Base-by-base conservation (phyloP, 2,888 invertebrate species). In the Thumatha senex region DNA sequence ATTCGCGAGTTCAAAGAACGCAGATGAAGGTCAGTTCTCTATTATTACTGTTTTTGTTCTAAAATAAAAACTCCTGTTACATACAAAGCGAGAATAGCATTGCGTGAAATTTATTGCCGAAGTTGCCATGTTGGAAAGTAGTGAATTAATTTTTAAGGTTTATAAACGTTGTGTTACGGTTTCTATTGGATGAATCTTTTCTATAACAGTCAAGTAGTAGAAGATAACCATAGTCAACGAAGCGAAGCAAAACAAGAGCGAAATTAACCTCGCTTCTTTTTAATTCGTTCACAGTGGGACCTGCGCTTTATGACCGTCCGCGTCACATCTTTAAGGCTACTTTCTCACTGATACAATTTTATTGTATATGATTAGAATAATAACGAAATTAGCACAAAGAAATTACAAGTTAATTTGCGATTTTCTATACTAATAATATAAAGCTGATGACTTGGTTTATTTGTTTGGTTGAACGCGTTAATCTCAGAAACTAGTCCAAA, bases 1-100 rank as follows among this genome's bases (percentile, higher is more conserved):
- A 62, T 55, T 57, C 54, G 48, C 57, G 74, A 65, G 89, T 87
- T 86, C 87, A 88, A 86, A 76, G 86, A 86, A 84, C 86, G 74
- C 74, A 65, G 55, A 62, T 67, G 79, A 84, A 86, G 86, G 86
- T 81, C 84, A 84, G 73, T 72, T 60, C 59, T 65, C 76, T 74
- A 80, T 84, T 82, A 83, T 76, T 69, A 75, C 73, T 74, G 79
- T 39, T 83, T 83, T 82, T 79, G 73, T 74, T 59, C 55, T 56
- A 64, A 72, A 67, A 72, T 67, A 77, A 85, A 84, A 82, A 76
- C 60, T 66, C 60, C 63, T 60, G 60, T 69, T 61, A 62, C 58
- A 54, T 51, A 54, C 48, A 56, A 46, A 60, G 56, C 46, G 48
- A 43, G 61, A 58, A 58, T 51, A 47, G 48, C 54, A 57, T 67